Evolutionary conservation across 2,888 invertebrate species (phyloP), one percentile per base, ranked within the genome.

Genomic region (Phengaris arion): DNA sequence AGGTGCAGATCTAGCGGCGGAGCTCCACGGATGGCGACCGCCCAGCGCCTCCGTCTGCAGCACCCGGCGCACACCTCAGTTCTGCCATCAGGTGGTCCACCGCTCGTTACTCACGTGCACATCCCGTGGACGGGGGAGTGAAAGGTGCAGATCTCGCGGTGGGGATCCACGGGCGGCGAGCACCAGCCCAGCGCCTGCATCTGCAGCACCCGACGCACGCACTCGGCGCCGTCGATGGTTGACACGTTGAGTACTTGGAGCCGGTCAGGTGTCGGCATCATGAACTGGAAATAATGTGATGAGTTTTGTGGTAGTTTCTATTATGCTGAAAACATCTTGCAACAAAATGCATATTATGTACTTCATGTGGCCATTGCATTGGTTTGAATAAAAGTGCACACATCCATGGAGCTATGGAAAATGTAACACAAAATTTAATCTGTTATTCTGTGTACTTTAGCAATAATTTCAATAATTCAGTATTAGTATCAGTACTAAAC

Each of bases 241-340:
- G n/a, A 69, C 48, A 85, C 79, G 22, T 84, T 68, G 13, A 86
- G 57, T 5, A 81, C 15, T 72, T 85, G 84, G 0, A 85, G 78
- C 0, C 77, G n/a, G 9, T 79, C 77, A 0, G 85, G 80, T 51
- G 79, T 77, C 5, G 76, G 54, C 64, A 45, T 54, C 68, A 70
- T 59, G 12, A 55, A 10, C 55, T 54, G 74, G 12, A 35, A 12
- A 6, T 35, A 4, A n/a, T 13, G n/a, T 45, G 6, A 22, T 59
- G 10, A 13, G 9, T 4, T 59, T 10, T 9, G 2, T 9, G 13
- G 13, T 54, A 54, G 22, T 22, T 22, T 22, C 22, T 22, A 22
- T 22, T 22, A 22, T 22, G 22, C 22, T 22, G 22, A 22, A 22
- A 22, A 22, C 22, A 22, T 22, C 1, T 22, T 22, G 22, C 22